phyloP scores from a whole-genome alignment of 2,113 vertebrate genomes.

The Rhynchopsitta pachyrhyncha region DNA sequence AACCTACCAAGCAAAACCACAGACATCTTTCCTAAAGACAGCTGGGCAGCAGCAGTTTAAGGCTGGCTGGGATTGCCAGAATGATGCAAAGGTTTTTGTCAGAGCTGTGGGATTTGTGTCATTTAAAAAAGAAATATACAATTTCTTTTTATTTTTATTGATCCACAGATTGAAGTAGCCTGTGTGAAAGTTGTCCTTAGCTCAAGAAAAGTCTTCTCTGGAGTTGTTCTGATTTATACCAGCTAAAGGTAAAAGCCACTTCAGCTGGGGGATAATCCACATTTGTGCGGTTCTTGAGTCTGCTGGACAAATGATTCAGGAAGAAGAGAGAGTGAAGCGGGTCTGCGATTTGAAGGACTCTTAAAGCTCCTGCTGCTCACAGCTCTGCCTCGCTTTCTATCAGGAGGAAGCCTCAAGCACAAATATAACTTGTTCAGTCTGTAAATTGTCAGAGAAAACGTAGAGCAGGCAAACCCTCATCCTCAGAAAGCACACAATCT shows the following conservation, averaged over 20 bases:
- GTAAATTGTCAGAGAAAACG: background rate
- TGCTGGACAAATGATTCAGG: background rate
- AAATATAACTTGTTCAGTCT: background rate
- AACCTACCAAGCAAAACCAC: background rate
- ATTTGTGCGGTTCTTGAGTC: constrained; percentile 1
- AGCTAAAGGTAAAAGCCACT: constrained; percentile 1
- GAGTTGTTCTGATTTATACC: background rate
- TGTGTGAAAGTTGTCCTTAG: background rate
- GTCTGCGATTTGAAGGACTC: background rate
- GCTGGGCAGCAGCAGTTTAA: background rate
- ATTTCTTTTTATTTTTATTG: background rate
- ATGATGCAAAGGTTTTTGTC: background rate
- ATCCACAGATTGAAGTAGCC: background rate
- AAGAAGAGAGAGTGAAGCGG: background rate
- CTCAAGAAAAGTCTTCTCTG: background rate
- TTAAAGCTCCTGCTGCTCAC: background rate
- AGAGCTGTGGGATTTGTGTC: constrained; percentile 21
- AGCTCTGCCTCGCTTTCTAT: background rate
- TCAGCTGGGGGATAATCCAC: background rate
- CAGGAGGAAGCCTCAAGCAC: background rate
- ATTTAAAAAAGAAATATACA: background rate
- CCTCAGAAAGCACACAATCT: background rate
- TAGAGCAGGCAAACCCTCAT: background rate
- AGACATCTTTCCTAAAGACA: background rate
- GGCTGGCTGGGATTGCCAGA: background rate